phyloP scores from a whole-genome alignment of 2,113 vertebrate species.

The human (Homo sapiens) region DNA sequence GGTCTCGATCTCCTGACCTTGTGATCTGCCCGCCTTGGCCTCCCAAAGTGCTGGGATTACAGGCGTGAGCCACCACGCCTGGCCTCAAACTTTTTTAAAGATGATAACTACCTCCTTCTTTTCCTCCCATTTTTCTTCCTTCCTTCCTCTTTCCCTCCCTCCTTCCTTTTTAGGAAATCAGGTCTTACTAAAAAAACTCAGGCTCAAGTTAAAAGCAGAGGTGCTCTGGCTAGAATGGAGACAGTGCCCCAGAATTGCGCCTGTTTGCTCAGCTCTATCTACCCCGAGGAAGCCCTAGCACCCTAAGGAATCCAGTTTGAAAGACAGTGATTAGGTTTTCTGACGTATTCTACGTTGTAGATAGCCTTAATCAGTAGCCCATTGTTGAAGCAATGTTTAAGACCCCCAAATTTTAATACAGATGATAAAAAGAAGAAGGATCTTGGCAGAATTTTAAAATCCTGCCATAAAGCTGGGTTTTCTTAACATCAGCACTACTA shows the following conservation, averaged over 20 bases:
- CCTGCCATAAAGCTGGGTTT: neutral
- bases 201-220: slow-evolving; percentile 35
- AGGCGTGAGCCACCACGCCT: too few species aligned
- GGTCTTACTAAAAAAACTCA: neutral
- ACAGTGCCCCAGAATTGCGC: neutral
- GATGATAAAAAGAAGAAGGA: neutral
- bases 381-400: neutral
- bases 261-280: neutral
- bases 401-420: neutral
- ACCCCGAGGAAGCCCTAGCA: neutral
- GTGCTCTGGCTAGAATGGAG: neutral
- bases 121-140: neutral
- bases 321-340: neutral
- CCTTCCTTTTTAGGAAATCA: neutral
- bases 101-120: neutral
- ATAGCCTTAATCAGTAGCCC: neutral
- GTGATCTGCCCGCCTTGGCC: too few species aligned
- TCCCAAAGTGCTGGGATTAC: too few species aligned
- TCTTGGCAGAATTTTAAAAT: neutral
- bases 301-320: neutral
- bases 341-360: neutral
- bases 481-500: neutral
- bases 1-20: too few species aligned
- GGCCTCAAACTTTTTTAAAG: neutral
- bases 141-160: neutral